Conservation (phyloP, 2,113 vertebrate genomes). For the Camelus dromedarius region DNA sequence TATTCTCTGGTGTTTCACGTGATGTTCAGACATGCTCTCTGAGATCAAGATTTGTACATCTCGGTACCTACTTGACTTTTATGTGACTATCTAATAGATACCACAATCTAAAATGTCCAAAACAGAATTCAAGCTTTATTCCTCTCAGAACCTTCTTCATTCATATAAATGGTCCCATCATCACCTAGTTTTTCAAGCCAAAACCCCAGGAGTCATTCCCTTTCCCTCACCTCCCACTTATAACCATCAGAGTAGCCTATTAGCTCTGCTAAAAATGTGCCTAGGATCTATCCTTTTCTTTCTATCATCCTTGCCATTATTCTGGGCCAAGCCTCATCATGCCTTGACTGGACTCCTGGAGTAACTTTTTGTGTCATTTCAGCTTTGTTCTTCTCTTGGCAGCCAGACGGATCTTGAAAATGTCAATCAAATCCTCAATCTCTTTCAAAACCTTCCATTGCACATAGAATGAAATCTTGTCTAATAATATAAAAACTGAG, state of each 20-base stretch:
- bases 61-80: not conserved
- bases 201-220: not conserved
- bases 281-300: not conserved
- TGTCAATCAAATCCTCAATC: not conserved
- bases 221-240: not conserved
- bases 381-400: slow-evolving; percentile 36
- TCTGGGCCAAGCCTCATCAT: not conserved
- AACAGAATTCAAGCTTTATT: not conserved
- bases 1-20: not conserved
- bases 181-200: not conserved
- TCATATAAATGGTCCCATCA: not conserved
- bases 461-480: not conserved
- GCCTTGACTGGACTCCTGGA: not conserved
- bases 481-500: not conserved
- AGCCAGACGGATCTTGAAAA: slow-evolving; percentile 9
- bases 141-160: not conserved
- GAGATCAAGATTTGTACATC: not conserved
- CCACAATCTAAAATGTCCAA: not conserved
- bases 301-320: not conserved
- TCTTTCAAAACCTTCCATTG: not conserved
- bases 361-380: not conserved
- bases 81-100: not conserved
- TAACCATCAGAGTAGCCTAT: not conserved
- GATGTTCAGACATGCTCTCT: not conserved
- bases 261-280: not conserved